Percentiles rank a stretch among this genome's conserved stretches.
phyloP scores from a whole-genome alignment of 1,140 invertebrate genomes.

The Hyles euphorbiae region DNA sequence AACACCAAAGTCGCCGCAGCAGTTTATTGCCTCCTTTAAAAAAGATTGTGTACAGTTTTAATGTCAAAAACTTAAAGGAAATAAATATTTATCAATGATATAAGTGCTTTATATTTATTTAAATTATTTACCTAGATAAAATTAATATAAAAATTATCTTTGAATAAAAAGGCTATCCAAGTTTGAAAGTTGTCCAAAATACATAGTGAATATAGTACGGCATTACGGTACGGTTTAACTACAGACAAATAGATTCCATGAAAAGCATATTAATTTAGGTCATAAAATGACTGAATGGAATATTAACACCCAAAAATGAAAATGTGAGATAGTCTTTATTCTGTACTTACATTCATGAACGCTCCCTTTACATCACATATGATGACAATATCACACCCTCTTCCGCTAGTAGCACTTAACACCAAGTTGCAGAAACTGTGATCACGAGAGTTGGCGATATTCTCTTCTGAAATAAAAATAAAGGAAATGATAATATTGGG shows the following conservation, averaged over 20 bases:
- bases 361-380: constrained; percentile 3
- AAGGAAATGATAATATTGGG: background rate
- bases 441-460: constrained; percentile 23
- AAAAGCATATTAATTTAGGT: background rate
- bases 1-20: constrained; percentile 1
- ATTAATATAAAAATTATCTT: background rate
- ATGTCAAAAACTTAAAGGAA: background rate
- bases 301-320: no score
- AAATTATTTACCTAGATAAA: background rate
- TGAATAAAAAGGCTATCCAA: background rate
- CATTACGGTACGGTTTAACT: background rate
- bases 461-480: constrained; percentile 20
- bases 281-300: background rate
- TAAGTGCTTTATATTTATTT: background rate
- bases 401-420: constrained; percentile 12
- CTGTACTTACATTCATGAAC: constrained; percentile 10
- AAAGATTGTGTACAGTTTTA: background rate
- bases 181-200: background rate
- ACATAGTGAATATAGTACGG: background rate
- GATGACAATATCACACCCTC: constrained; percentile 18
- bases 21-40: constrained; percentile 11
- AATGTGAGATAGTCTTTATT: no score
- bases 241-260: background rate
- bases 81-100: background rate
- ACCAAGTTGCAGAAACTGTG: constrained; percentile 16